Evolutionary conservation across 2,888 invertebrate genomes (phyloP).

Genomic region (Parnassius glacialis): DNA sequence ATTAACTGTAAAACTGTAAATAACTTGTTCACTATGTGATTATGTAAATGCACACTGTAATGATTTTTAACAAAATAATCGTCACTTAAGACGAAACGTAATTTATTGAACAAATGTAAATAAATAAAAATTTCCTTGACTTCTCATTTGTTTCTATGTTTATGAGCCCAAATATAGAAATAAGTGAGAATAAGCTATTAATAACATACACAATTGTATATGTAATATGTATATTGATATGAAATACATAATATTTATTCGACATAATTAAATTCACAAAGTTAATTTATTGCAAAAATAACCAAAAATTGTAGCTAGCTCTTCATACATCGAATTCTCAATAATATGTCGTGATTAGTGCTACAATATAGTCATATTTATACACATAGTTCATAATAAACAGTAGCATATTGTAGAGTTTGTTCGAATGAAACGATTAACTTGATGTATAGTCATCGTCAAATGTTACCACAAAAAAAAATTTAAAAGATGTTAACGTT

Average conservation of each 20-base stretch:
- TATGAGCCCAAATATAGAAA: slow-evolving; percentile 44
- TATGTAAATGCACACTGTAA: neutral
- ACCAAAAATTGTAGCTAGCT: neutral
- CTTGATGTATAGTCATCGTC: slow-evolving; percentile 33
- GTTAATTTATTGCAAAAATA: neutral
- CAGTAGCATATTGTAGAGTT: slow-evolving; percentile 5
- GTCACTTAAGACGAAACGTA: neutral
- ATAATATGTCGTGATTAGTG: neutral
- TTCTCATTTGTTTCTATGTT: slow-evolving; percentile 37
- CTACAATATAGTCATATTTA: neutral
- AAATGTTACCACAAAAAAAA: slow-evolving; percentile 2
- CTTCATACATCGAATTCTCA: slow-evolving; percentile 24
- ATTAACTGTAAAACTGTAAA: neutral
- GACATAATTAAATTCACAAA: neutral
- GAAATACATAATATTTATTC: neutral
- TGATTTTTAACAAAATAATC: neutral
- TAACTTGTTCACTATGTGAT: neutral
- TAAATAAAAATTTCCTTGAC: neutral
- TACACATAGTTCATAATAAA: slow-evolving; percentile 2
- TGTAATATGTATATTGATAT: neutral
- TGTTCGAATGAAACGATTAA: neutral
- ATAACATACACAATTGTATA: slow-evolving; percentile 3
- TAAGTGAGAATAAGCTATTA: slow-evolving; percentile 25
- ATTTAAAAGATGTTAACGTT: no score
- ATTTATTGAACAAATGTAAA: neutral